Evolutionary conservation across 2,113 vertebrate genomes (phyloP).

Genomic region (Nymphicus hollandicus): DNA sequence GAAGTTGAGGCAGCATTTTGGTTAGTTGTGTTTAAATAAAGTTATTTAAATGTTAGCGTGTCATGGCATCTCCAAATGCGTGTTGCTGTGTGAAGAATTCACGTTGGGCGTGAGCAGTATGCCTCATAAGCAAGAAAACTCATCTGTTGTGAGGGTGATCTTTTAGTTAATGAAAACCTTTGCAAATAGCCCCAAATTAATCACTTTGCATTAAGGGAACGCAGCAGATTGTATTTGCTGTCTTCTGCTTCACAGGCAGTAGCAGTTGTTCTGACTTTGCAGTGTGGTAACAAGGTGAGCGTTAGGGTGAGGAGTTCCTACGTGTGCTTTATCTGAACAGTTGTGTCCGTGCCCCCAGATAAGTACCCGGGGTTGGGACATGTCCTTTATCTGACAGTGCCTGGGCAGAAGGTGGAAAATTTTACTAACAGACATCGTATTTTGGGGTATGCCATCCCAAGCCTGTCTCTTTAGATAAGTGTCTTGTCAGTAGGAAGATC

Average conservation of each 20-base stretch:
- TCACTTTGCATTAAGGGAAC: not conserved
- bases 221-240: not conserved
- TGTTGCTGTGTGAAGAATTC: not conserved
- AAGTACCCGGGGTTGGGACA: not conserved
- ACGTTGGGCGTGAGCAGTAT: not conserved
- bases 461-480: not conserved
- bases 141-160: not conserved
- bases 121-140: not conserved
- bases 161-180: not conserved
- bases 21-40: not conserved
- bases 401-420: not conserved
- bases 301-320: not conserved
- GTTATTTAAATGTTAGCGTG: slow-evolving; percentile 5
- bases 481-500: not conserved
- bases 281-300: not conserved
- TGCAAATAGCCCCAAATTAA: not conserved
- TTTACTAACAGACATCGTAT: not conserved
- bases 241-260: rapidly evolving
- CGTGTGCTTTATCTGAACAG: rapidly evolving
- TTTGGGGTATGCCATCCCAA: not conserved
- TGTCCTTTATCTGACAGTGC: not conserved
- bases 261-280: not conserved
- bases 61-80: not conserved
- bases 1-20: not conserved
- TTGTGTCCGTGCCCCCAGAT: not conserved